Base-by-base conservation (phyloP, 2,888 invertebrate species). In the Eristalis intricaria region DNA sequence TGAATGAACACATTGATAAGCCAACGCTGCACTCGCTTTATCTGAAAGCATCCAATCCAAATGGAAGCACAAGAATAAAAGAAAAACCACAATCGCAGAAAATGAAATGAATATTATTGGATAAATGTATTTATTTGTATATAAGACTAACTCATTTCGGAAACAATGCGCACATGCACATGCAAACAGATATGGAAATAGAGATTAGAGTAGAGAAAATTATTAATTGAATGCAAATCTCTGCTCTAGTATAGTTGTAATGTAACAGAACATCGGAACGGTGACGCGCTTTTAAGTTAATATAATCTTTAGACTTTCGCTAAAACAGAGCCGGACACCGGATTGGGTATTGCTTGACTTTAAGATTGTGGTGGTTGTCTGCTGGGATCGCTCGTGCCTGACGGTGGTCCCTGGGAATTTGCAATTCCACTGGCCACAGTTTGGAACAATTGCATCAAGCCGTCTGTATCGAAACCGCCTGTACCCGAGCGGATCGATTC, bases 381-480 rank as follows among this genome's bases (percentile, higher is more conserved):
- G 35, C 88, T 85, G 22, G 80, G 82, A 76, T 86, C 81, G 11
- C 70, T 65, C 29, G 80, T 84, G 19, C 88, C 90, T 3, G 74
- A 63, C 32, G 29, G 60, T 22, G 60, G 64, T n/a, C 58, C 64
- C 0, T 89, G 84, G 4, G 89, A 74, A 8, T 89, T 90, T 1
- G 89, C 89, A 61, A 93, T 40, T 26, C 91, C 91, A 23, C 86
- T 89, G 29, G 91, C 91, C 26, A 92, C 90, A 11, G 89, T 90
- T 74, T 92, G 92, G 88, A 92, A 91, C 73, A 92, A 50, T 60
- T 91, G 91, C 75, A 91, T 40, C 90, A 92, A 90, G 70, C 91
- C 90, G 22, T 90, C 90, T 0, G 92, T 61, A 29, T 81, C 88
- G 2, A 85, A 84, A n/a, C 56, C 88, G 1, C 69, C 69, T 7